These are phyloP conservation scores for Numenius phaeopus DNA, from an alignment of 2,797 vertebrate species.

Conservation along the genomic window DNA sequence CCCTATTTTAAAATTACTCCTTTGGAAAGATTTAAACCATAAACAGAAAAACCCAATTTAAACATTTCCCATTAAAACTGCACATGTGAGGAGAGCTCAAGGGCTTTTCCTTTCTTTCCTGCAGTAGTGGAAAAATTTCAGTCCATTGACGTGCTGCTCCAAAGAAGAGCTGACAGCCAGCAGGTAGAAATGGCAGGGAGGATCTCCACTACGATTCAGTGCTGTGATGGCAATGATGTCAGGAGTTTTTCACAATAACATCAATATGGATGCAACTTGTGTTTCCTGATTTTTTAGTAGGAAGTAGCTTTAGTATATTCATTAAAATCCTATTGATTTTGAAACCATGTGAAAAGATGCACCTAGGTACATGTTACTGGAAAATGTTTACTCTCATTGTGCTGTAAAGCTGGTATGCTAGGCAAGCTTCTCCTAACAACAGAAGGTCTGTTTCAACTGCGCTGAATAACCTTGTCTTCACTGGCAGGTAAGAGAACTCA, in stretches of 20 bases:
- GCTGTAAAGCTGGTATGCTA: neutral
- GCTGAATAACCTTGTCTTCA: neutral
- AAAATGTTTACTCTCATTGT: neutral
- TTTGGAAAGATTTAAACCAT: neutral
- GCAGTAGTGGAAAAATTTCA: neutral
- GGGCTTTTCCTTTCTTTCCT: neutral
- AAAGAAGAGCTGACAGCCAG: neutral
- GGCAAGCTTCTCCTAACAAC: neutral
- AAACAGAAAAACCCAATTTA: neutral
- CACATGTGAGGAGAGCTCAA: neutral
- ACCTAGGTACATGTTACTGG: rapidly evolving
- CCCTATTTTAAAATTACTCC: neutral
- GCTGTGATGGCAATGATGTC: neutral
- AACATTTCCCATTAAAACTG: neutral
- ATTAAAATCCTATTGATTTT: neutral
- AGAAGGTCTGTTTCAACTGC: neutral
- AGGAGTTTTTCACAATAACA: neutral
- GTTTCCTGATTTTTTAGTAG: neutral
- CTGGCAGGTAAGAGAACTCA: neutral
- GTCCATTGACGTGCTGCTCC: neutral
- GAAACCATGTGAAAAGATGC: neutral
- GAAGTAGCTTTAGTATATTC: neutral
- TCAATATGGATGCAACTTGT: neutral
- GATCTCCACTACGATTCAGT: rapidly evolving
- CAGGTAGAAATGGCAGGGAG: neutral